Percentiles rank a stretch among this genome's conserved stretches.
These are phyloP conservation scores for sheep (Ovis aries) DNA, from an alignment of 2,113 vertebrate species.

Conservation along the genomic window ARS-UI_Ramb_v3.0 NC_056063.1:24919501-24920000, in stretches of 20 bases:
- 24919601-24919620: neutral
- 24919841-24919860: neutral
- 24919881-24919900: neutral
- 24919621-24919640: neutral
- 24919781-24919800: neutral
- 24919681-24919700: neutral
- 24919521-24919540: neutral
- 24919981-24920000: neutral
- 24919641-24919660: neutral
- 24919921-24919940: neutral
- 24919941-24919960: neutral
- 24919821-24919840: neutral
- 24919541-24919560: neutral
- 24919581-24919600: neutral
- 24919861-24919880: neutral
- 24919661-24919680: neutral
- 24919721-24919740: neutral
- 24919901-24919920: neutral
- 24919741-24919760: neutral
- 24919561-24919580: neutral
- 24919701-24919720: neutral
- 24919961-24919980: neutral
- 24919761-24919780: neutral
- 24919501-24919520: neutral
- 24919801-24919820: neutral